phyloP scores from a whole-genome alignment of 2,113 vertebrate genomes.

The Tursiops truncatus region DNA sequence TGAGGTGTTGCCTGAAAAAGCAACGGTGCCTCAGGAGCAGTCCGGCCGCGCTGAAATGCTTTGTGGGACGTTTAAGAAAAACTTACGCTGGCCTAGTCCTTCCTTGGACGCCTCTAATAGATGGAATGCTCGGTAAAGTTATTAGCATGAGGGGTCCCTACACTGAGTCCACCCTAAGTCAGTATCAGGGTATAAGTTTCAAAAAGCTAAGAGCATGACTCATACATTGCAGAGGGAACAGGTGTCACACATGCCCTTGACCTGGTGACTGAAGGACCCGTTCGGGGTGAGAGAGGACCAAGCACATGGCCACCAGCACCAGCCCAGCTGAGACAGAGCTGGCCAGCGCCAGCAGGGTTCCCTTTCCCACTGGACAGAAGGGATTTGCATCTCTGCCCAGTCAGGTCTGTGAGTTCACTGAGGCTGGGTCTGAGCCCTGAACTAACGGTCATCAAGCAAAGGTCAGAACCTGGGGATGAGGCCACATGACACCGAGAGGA shows the following conservation, averaged over 20 bases:
- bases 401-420: neutral
- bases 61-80: neutral
- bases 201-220: neutral
- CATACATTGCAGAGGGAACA: rapidly evolving
- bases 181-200: no score
- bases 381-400: rapidly evolving
- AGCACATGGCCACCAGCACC: neutral
- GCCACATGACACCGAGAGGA: rapidly evolving
- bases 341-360: rapidly evolving
- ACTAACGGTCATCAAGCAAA: rapidly evolving
- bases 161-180: rapidly evolving
- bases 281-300: neutral
- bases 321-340: neutral
- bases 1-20: rapidly evolving
- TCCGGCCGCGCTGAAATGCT: rapidly evolving
- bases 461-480: neutral
- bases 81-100: rapidly evolving
- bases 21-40: neutral
- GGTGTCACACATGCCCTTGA: neutral
- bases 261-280: rapidly evolving
- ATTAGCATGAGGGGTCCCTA: rapidly evolving
- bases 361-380: neutral
- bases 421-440: neutral
- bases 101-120: rapidly evolving
- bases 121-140: neutral